These are phyloP conservation scores for Mnemiopsis leidyi DNA, from an alignment of 37 sponge, comb jelly and placozoan species.

Conservation along the genomic window DNA sequence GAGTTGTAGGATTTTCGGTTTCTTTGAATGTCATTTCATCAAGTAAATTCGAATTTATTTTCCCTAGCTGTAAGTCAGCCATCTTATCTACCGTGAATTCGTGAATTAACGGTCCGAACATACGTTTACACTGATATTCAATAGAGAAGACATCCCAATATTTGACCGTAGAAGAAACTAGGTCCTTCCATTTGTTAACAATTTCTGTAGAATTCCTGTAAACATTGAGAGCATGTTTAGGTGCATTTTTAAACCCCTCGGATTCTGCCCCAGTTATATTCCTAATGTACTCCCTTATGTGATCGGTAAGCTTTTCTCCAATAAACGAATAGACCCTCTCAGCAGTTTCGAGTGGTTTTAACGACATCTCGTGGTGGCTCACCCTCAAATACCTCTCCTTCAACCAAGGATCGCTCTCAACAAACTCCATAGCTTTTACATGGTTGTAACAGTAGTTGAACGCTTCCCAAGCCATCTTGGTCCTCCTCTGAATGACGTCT, in stretches of 20 bases:
- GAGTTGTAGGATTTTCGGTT: too few species aligned
- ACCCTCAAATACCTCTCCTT: background rate
- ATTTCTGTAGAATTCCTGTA: background rate
- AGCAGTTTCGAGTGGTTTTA: background rate
- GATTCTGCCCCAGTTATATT: background rate
- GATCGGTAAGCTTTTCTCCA: background rate
- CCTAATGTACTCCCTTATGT: background rate
- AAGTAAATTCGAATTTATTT: background rate
- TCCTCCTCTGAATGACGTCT: background rate
- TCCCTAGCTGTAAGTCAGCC: background rate
- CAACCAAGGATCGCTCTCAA: background rate
- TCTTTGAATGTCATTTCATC: background rate
- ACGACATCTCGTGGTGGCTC: background rate
- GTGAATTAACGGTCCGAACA: background rate
- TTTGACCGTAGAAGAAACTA: background rate
- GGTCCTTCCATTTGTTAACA: background rate
- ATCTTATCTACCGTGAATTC: background rate
- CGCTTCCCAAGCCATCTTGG: background rate
- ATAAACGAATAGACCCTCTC: background rate
- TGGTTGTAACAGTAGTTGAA: slow-evolving; percentile 2
- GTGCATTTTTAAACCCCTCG: background rate
- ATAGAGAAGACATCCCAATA: background rate
- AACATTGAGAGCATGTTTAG: background rate
- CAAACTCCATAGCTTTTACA: background rate
- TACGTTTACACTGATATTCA: background rate